A percentile compares a stretch with the other conserved stretches of the same genome.
These are phyloP conservation scores for Aphyosemion australe DNA, from an alignment of 2,113 vertebrate genomes.

Conservation along the genomic window DNA sequence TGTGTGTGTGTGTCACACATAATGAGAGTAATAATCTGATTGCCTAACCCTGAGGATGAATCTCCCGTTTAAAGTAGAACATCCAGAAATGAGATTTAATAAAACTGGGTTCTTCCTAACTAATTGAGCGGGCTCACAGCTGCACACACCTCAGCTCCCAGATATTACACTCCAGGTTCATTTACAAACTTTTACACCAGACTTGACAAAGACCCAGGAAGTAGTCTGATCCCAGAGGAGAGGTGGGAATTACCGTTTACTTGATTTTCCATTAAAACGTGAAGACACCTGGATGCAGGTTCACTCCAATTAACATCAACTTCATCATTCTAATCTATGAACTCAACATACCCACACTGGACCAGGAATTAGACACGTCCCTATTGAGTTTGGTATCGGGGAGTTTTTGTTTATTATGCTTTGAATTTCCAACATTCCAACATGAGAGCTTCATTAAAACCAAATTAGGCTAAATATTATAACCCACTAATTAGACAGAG, in stretches of 20 bases:
- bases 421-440: slow-evolving; percentile 36
- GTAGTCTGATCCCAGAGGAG: slow-evolving; percentile 1
- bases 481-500: slow-evolving; percentile 60
- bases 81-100: too few species aligned
- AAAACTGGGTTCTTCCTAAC: too few species aligned
- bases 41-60: neutral
- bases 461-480: slow-evolving; percentile 56
- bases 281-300: slow-evolving; percentile 2
- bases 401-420: slow-evolving; percentile 15
- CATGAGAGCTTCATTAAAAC: slow-evolving; percentile 53
- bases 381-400: slow-evolving; percentile 36
- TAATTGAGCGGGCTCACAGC: too few species aligned
- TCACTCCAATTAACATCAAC: slow-evolving; percentile 26
- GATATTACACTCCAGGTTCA: neutral
- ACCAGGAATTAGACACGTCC: slow-evolving; percentile 48
- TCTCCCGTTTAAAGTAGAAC: neutral
- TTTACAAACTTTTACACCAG: too few species aligned
- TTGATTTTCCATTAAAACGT: neutral
- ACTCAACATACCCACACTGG: slow-evolving; percentile 26
- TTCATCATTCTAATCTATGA: slow-evolving; percentile 22
- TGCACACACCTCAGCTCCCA: neutral
- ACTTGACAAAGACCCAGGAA: neutral
- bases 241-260: neutral
- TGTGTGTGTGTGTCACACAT: neutral
- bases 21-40: slow-evolving; percentile 2